Evolutionary conservation across 2,113 vertebrate genomes (phyloP), one percentile per base, ranked within the genome.

Genomic region (Otolemur garnettii): DNA sequence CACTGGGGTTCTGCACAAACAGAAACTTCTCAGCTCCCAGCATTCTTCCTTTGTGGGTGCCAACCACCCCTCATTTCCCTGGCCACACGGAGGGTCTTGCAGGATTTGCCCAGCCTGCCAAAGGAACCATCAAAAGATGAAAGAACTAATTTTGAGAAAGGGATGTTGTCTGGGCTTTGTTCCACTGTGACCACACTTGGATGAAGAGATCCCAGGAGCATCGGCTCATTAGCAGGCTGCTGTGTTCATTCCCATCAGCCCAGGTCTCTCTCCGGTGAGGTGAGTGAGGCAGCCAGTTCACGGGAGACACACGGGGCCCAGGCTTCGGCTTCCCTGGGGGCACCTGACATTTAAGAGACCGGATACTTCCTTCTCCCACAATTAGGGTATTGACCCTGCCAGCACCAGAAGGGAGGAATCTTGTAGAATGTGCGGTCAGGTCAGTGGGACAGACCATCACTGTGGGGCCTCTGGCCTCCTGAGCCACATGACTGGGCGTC

Each of bases 61-160:
- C 50, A 14, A 50, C 33, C 24, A 50, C 59, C 62, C 18, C 22
- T 28, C 4, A 13, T 64, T 9, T 17, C 33, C 22, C 4, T 15
- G 59, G 82, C 57, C 72, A 8, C 80, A n/a, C 13, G 7, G 28
- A 28, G n/a, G 42, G 30, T 11, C 69, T 9, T 42, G 24, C 2
- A 14, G 28, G 45, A 77, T 24, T 64, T 21, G 71, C 69, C 94
- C 50, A 74, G n/a, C 35, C 69, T 87, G 62, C 69, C 82, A 93
- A 72, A 60, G 53, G 24, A 75, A 38, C 71, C 33, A 26, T 6
- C 8, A 59, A 35, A 83, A 74, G 82, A 88, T 33, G 14, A 82
- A 74, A 95, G 57, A 85, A 57, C 71, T 60, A 50, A 66, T 72
- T 88, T 75, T 72, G 81, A 22, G 60, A 33, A 90, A n/a, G 57